Evolutionary conservation across 2,888 invertebrate species (phyloP).

Genomic region (Tyria jacobaeae): DNA sequence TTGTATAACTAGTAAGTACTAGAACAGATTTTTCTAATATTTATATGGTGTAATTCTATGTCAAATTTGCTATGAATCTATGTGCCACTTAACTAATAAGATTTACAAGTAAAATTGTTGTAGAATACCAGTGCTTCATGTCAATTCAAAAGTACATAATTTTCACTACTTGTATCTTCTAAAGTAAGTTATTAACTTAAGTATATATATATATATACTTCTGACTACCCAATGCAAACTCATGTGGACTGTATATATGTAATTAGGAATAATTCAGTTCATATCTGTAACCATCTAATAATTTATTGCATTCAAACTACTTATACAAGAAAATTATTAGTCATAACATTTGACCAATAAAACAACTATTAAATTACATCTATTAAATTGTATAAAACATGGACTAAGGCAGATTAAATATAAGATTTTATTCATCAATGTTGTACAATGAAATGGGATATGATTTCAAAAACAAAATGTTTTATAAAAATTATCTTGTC

Average conservation of each 20-base stretch:
- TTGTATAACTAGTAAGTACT: not conserved
- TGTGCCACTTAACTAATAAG: too few relatives aligned
- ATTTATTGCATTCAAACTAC: not conserved
- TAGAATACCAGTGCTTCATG: not conserved
- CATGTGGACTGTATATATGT: too few relatives aligned
- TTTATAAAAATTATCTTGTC: too few relatives aligned
- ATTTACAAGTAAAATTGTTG: not conserved
- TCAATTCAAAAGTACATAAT: not conserved
- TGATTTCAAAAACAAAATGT: too few relatives aligned
- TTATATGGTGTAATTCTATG: too few relatives aligned
- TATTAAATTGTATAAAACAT: not conserved
- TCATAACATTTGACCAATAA: too few relatives aligned
- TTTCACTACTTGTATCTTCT: not conserved
- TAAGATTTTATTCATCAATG: not conserved
- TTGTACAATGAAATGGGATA: not conserved
- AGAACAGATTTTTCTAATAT: too few relatives aligned
- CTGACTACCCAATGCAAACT: too few relatives aligned
- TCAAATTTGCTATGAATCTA: too few relatives aligned
- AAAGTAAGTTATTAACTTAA: not conserved
- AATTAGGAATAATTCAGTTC: too few relatives aligned
- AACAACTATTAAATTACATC: too few relatives aligned
- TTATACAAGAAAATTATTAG: not conserved
- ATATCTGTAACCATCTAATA: not conserved
- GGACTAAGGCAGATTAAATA: not conserved
- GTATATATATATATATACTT: too few relatives aligned